These are phyloP conservation scores for Semaprochilodus insignis DNA, from an alignment of 2,797 vertebrate genomes.

Conservation along the genomic window DNA sequence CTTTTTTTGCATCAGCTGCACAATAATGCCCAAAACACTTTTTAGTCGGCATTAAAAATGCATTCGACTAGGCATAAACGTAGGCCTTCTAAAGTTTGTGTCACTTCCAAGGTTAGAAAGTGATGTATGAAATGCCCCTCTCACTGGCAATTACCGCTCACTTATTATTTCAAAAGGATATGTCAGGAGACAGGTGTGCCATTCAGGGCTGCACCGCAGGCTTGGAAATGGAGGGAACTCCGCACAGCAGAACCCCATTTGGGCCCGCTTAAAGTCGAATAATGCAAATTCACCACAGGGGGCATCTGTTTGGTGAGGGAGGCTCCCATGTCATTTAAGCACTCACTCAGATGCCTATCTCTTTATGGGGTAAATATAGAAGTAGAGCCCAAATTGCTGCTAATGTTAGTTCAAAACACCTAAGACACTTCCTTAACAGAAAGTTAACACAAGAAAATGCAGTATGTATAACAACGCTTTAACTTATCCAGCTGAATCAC, in stretches of 20 bases:
- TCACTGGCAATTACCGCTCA: slow-evolving; percentile 79
- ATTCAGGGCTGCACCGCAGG: slow-evolving; percentile 72
- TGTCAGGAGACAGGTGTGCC: slow-evolving; percentile 82
- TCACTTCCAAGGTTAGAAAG: slow-evolving; percentile 80
- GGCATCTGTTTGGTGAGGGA: slow-evolving; percentile 74
- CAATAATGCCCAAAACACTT: slow-evolving; percentile 77
- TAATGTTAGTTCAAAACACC: slow-evolving; percentile 53
- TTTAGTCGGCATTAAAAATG: slow-evolving; percentile 81
- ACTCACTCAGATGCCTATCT: slow-evolving; percentile 52
- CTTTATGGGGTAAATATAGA: slow-evolving; percentile 78
- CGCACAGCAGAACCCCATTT: slow-evolving; percentile 72
- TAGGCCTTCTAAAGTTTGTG: slow-evolving; percentile 80
- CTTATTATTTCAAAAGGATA: slow-evolving; percentile 81
- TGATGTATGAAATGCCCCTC: slow-evolving; percentile 77
- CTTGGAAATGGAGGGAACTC: slow-evolving; percentile 74
- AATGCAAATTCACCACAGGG: slow-evolving; percentile 82
- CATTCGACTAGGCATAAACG: slow-evolving; percentile 76
- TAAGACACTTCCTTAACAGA: neutral
- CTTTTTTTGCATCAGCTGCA: slow-evolving; percentile 66
- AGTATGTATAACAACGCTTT: neutral
- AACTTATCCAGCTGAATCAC: neutral
- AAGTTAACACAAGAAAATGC: neutral
- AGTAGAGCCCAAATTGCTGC: slow-evolving; percentile 63
- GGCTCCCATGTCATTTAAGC: slow-evolving; percentile 75
- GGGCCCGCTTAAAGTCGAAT: slow-evolving; percentile 81